These are phyloP conservation scores for Eupsittula cactorum DNA, from an alignment of 2,113 vertebrate genomes.

Conservation along the genomic window DNA sequence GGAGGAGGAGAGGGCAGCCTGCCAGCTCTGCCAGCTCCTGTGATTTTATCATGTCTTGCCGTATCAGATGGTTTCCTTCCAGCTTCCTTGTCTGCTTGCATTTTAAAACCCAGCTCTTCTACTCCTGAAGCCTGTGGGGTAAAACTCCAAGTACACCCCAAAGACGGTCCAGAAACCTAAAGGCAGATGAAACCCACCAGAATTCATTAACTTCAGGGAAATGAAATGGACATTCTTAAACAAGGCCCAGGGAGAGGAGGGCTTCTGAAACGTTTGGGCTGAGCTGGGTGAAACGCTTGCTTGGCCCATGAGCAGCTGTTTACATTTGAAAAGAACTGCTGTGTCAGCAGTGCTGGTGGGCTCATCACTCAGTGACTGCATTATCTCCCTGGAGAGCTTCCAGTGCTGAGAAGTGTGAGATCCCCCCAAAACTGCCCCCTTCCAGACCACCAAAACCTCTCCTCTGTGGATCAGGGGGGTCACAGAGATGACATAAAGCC, in stretches of 20 bases:
- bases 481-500: neutral
- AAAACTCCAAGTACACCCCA: neutral
- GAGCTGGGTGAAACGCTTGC: constrained; percentile 8
- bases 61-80: constrained; percentile 6
- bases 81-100: neutral
- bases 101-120: neutral
- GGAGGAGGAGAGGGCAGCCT: constrained; percentile 40
- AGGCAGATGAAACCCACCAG: neutral
- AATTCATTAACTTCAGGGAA: neutral
- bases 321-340: constrained; percentile 26
- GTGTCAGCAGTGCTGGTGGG: constrained; percentile 6
- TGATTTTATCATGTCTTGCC: constrained; percentile 19
- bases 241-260: neutral
- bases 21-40: constrained; percentile 28
- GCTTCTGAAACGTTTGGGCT: neutral
- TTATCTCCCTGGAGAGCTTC: neutral
- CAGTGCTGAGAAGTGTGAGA: neutral
- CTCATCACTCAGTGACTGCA: neutral
- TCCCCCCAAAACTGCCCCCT: neutral
- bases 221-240: neutral
- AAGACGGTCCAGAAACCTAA: neutral
- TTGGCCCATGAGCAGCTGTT: neutral
- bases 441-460: neutral
- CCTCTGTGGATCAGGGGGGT: neutral
- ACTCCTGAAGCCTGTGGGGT: neutral